phyloP scores from a whole-genome alignment of 2,888 invertebrate species.

The Zaprionus obscuricornis region DNA sequence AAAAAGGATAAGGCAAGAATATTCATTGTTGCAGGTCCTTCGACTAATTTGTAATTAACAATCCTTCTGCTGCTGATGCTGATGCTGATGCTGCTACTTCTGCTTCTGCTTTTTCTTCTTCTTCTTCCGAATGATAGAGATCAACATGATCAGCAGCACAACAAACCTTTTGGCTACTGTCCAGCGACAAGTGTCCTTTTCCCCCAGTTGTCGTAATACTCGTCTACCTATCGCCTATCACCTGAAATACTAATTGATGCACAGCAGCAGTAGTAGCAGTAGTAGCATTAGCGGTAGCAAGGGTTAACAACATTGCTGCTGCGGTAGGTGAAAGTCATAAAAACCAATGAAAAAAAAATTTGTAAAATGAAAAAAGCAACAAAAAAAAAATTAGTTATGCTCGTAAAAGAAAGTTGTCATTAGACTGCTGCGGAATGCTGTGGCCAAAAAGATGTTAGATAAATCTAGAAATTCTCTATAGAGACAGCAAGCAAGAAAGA shows the following conservation, averaged over 20 bases:
- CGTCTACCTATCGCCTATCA: constrained; percentile 31
- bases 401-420: constrained; percentile 51
- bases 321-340: constrained; percentile 75
- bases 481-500: too few species aligned
- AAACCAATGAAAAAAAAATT: constrained; percentile 25
- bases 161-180: constrained; percentile 35
- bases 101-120: neutral
- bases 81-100: neutral
- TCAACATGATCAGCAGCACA: constrained; percentile 13
- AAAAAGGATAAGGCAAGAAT: constrained; percentile 7
- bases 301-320: constrained; percentile 54
- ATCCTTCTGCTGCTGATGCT: constrained; percentile 4
- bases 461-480: too few species aligned
- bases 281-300: too few species aligned
- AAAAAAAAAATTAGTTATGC: constrained; percentile 52
- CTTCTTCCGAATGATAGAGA: constrained; percentile 26
- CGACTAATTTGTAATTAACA: constrained; percentile 47
- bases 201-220: constrained; percentile 3
- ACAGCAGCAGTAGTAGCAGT: neutral
- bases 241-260: constrained; percentile 47
- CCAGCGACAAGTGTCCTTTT: constrained; percentile 1
- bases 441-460: constrained; percentile 13
- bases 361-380: constrained; percentile 1
- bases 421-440: constrained; percentile 18
- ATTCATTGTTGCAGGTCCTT: constrained; percentile 26